Evolutionary conservation across 2,888 invertebrate genomes (phyloP), one percentile per base, ranked within the genome.

Genomic region (Agrochola litura): DNA sequence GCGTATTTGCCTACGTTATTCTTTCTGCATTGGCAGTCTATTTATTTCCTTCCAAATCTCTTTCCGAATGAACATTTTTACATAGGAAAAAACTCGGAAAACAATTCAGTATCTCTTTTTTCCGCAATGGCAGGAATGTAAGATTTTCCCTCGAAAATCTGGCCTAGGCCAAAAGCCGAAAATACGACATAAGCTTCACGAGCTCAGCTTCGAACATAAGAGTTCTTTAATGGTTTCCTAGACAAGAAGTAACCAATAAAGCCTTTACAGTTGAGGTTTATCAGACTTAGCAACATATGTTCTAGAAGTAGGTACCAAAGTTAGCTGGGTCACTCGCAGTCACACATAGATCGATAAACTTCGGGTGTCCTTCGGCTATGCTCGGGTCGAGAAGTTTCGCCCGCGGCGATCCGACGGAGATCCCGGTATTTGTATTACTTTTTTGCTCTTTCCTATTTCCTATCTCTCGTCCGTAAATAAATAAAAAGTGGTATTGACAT

Each of bases 301-400:
- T 66, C 37, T 12, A 6, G 60, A 30, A 25, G 64, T 37, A 37
- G 1, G 37, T 73, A 61, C n/a, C 52, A 79, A 78, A 84, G 37
- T 77, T 74, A 77, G 70, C 72, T 69, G 60, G 73, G 77, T 70
- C 73, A 74, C 63, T 81, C 54, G 64, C 64, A 77, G 22, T 25
- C 54, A 64, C 52, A 85, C 79, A 77, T 83, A 87, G 83, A 90
- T 91, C 90, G 88, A 87, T 90, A 89, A 87, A 86, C 86, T 89
- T 87, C 82, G 85, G 80, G 72, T 64, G 25, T 61, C 54, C 73
- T 43, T 82, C 70, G 70, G 75, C 30, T 19, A 14, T 19, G n/a
- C 19, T 66, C 79, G 73, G 81, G 73, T 82, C 85, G 81, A 73
- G 69, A 86, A 89, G 77, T 86, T 82, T 70, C 67, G 76, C 88